Conservation (phyloP, 2,888 invertebrate species). For the Melipona bicolor region DNA sequence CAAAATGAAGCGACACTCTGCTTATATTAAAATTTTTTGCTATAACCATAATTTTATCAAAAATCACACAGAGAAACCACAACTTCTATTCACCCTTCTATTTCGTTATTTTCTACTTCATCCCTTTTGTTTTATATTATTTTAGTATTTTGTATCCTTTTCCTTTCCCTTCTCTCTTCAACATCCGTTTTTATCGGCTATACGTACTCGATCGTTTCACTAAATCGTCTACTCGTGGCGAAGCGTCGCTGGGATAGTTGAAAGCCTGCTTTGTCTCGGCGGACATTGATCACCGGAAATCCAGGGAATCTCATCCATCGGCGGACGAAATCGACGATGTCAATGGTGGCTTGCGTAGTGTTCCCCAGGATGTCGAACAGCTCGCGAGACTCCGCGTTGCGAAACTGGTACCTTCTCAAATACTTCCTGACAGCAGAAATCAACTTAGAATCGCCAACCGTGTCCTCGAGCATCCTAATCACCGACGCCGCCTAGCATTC, state of each 20-base stretch:
- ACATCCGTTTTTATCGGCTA: neutral
- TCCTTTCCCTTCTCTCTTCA: neutral
- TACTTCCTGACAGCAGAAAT: slow-evolving; percentile 62
- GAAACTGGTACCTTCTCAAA: slow-evolving; percentile 59
- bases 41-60: too few relatives aligned
- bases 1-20: too few relatives aligned
- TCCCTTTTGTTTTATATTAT: neutral
- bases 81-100: neutral
- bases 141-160: neutral
- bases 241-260: slow-evolving; percentile 51
- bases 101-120: neutral
- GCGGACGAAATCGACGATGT: slow-evolving; percentile 60
- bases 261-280: slow-evolving; percentile 22
- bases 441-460: slow-evolving; percentile 58
- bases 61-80: neutral
- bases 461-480: slow-evolving; percentile 67
- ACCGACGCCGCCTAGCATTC: slow-evolving; percentile 65
- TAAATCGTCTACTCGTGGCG: slow-evolving; percentile 18
- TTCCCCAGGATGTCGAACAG: slow-evolving; percentile 63
- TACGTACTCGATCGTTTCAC: slow-evolving; percentile 35
- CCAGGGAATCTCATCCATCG: slow-evolving; percentile 67
- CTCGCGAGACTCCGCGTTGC: slow-evolving; percentile 63
- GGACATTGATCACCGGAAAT: slow-evolving; percentile 66
- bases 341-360: slow-evolving; percentile 38
- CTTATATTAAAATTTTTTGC: too few relatives aligned